phyloP scores from a whole-genome alignment of 2,888 invertebrate species.

The Uropetala carovei region DNA sequence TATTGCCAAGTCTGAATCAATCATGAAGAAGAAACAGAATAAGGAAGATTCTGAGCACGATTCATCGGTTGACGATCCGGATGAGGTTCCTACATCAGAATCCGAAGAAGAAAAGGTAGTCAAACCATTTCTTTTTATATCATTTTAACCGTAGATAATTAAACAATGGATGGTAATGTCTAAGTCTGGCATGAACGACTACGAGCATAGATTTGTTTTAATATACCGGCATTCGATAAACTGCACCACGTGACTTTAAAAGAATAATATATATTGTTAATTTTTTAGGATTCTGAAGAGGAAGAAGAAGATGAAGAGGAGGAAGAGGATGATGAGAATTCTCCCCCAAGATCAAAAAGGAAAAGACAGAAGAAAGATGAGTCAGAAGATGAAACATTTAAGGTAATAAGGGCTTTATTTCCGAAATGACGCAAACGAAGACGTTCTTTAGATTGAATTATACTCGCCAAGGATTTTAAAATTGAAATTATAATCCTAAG shows the following conservation, averaged over 20 bases:
- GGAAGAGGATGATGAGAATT: constrained; percentile 56
- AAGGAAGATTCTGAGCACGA: constrained; percentile 60
- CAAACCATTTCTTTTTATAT: neutral
- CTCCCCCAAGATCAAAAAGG: constrained; percentile 53
- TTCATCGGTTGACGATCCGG: constrained; percentile 61
- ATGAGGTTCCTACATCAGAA: constrained; percentile 54
- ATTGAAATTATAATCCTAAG: no score
- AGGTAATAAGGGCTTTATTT: constrained; percentile 7
- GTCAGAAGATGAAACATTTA: constrained; percentile 42
- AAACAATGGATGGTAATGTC: no score
- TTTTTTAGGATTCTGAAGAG: constrained; percentile 40
- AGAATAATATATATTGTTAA: neutral
- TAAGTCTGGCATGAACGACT: neutral
- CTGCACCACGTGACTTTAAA: constrained; percentile 47
- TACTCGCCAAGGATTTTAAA: no score
- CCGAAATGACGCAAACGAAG: neutral
- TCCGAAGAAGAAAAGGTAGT: constrained; percentile 51
- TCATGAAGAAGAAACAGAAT: constrained; percentile 57
- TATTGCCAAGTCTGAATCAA: neutral
- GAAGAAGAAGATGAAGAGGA: constrained; percentile 50
- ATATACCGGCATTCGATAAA: constrained; percentile 26
- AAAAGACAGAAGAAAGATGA: constrained; percentile 56
- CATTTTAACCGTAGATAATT: neutral
- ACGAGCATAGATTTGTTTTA: neutral
- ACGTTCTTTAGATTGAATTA: neutral